Evolutionary conservation across 92 coral and sea anemone genomes (phyloP).

Genomic region (Epizoanthus scotinus): DNA sequence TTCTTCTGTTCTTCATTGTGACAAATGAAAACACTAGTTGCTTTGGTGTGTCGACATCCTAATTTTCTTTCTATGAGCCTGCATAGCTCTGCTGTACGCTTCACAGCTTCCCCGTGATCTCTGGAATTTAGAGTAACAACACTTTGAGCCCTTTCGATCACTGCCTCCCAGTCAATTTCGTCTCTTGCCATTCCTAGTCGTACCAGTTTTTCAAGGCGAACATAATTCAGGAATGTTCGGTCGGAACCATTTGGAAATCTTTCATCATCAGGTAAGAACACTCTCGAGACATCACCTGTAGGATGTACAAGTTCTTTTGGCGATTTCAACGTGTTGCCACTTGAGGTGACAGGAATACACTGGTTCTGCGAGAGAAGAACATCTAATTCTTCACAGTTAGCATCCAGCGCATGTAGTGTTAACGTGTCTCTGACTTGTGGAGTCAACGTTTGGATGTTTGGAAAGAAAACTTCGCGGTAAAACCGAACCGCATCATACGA

Average conservation of each 20-base stretch:
- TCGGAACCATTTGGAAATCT: slow-evolving; percentile 64
- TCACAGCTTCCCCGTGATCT: slow-evolving; percentile 47
- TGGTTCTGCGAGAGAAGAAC: slow-evolving; percentile 27
- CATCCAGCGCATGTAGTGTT: slow-evolving; percentile 54
- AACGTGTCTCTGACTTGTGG: slow-evolving; percentile 43
- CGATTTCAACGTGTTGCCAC: slow-evolving; percentile 47
- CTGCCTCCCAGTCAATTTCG: slow-evolving; percentile 58
- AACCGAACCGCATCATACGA: slow-evolving; percentile 56
- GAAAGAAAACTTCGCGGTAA: slow-evolving; percentile 66
- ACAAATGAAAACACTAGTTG: background rate
- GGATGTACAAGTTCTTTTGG: slow-evolving; percentile 66
- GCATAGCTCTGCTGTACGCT: slow-evolving; percentile 46
- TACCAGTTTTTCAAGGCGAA: slow-evolving; percentile 57
- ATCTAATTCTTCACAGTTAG: slow-evolving; percentile 25
- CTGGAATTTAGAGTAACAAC: slow-evolving; percentile 19
- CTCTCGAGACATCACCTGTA: slow-evolving; percentile 46
- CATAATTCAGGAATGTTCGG: slow-evolving; percentile 40
- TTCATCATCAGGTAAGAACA: slow-evolving; percentile 65
- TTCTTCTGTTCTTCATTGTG: background rate
- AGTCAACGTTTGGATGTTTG: slow-evolving; percentile 42
- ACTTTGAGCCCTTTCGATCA: slow-evolving; percentile 78
- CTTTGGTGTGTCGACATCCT: slow-evolving; percentile 6
- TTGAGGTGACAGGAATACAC: slow-evolving; percentile 72
- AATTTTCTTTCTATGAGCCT: slow-evolving; percentile 51
- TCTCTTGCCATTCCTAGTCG: slow-evolving; percentile 78